These are phyloP conservation scores for Bombyx huttoni DNA, from an alignment of 2,888 invertebrate species.

Conservation along the genomic window DNA sequence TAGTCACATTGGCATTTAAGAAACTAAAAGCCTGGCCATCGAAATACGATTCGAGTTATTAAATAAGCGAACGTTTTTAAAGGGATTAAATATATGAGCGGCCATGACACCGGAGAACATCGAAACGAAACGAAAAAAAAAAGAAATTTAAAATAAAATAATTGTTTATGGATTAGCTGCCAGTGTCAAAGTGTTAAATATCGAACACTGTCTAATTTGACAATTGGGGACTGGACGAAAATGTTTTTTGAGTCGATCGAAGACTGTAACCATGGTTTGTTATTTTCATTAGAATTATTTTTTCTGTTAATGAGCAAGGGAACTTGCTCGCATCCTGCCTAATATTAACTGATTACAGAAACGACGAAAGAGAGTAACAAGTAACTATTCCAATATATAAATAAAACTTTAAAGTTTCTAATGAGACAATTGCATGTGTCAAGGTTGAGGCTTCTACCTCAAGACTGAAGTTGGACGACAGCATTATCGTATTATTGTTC, in stretches of 20 bases:
- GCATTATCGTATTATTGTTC: too few relatives aligned
- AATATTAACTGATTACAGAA: too few relatives aligned
- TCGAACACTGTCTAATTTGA: conserved; percentile 70
- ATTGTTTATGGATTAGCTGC: conserved; percentile 65
- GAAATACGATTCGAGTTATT: conserved; percentile 59
- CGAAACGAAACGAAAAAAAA: conserved; percentile 9
- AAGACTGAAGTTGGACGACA: too few relatives aligned
- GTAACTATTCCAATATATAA: too few relatives aligned
- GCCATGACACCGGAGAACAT: conserved; percentile 56
- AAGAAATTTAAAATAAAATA: conserved; percentile 39
- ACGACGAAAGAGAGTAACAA: too few relatives aligned
- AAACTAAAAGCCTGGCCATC: background rate
- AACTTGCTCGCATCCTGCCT: too few relatives aligned
- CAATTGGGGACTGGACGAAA: conserved; percentile 50
- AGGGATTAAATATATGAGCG: conserved; percentile 56
- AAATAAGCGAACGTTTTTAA: conserved; percentile 53
- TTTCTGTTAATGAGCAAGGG: background rate
- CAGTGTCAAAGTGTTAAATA: conserved; percentile 73
- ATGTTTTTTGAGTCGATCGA: conserved; percentile 19
- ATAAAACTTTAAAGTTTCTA: too few relatives aligned
- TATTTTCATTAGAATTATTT: background rate
- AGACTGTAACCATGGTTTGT: conserved; percentile 10
- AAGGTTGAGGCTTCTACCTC: too few relatives aligned
- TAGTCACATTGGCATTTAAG: background rate
- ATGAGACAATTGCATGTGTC: too few relatives aligned